These are phyloP conservation scores for Cecropterus lyciades DNA, from an alignment of 1,140 invertebrate species.

Conservation along the genomic window DNA sequence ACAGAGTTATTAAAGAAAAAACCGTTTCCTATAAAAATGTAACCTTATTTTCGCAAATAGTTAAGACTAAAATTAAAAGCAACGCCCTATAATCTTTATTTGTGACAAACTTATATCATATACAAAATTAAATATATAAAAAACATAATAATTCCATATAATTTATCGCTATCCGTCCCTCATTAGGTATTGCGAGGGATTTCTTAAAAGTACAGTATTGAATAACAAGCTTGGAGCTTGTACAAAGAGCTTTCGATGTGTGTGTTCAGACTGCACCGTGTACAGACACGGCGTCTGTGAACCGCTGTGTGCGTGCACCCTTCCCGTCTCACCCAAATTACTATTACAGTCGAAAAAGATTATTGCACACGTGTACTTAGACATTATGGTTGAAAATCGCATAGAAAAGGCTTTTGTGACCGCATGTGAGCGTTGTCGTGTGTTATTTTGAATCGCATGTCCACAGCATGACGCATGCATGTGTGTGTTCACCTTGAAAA, in stretches of 20 bases:
- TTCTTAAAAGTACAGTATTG: constrained; percentile 36
- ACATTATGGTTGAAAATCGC: constrained; percentile 43
- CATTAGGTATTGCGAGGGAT: constrained; percentile 24
- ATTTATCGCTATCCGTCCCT: constrained; percentile 12
- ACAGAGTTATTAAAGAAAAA: too few relatives aligned
- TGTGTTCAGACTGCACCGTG: constrained; percentile 69
- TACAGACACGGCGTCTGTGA: constrained; percentile 55
- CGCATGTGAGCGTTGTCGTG: constrained; percentile 41
- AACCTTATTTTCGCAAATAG: too few relatives aligned
- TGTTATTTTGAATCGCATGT: constrained; percentile 76
- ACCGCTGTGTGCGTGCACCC: constrained; percentile 69
- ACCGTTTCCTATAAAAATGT: too few relatives aligned
- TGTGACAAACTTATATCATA: too few relatives aligned
- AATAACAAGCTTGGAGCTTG: constrained; percentile 39
- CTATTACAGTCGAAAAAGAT: constrained; percentile 28
- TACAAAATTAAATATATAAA: too few relatives aligned
- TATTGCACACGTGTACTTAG: constrained; percentile 1
- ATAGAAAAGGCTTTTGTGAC: not conserved
- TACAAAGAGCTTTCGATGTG: constrained; percentile 47
- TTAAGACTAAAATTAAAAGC: too few relatives aligned
- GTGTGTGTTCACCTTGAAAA: constrained; percentile 83
- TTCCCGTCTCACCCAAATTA: constrained; percentile 66
- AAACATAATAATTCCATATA: not conserved
- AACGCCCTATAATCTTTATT: too few relatives aligned
- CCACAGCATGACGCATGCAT: constrained; percentile 43